Percentiles rank a stretch among this genome's conserved stretches.
These are phyloP conservation scores for Mus pahari DNA, from an alignment of 2,113 vertebrate species.

Conservation along the genomic window DNA sequence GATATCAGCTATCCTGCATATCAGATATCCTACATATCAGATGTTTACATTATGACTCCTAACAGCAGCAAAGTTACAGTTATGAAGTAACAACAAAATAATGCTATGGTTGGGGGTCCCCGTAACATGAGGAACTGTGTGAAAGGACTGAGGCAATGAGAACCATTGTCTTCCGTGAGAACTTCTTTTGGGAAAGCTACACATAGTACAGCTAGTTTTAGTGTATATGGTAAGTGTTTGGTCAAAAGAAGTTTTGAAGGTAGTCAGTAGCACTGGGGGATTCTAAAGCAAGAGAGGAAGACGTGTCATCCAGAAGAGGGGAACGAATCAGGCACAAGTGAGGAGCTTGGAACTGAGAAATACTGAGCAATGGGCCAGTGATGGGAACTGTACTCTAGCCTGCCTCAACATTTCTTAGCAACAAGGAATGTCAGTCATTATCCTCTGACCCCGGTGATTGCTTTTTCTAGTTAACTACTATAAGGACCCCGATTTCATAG, in stretches of 20 bases:
- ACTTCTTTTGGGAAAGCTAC: neutral
- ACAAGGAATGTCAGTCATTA: neutral
- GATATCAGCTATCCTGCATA: neutral
- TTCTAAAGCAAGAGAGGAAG: neutral
- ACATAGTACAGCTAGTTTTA: neutral
- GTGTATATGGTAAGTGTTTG: neutral
- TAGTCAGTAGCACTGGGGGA: neutral
- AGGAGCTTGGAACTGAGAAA: neutral
- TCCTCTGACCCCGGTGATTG: neutral
- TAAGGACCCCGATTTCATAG: neutral
- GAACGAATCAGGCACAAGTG: neutral
- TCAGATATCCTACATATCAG: neutral
- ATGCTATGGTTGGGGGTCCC: neutral
- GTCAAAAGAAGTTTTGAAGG: neutral
- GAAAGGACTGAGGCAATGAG: neutral
- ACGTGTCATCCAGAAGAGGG: neutral
- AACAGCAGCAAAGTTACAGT: neutral
- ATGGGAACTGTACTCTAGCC: neutral
- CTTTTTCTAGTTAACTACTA: neutral
- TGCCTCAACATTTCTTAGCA: neutral
- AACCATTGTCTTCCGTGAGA: neutral
- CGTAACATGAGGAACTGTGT: neutral
- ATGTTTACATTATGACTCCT: neutral
- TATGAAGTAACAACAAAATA: neutral
- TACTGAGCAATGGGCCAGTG: neutral